A percentile compares a stretch with the other conserved stretches of the same genome.
Evolutionary conservation across 2,888 invertebrate genomes (phyloP).

Genomic region (Lacanobia wlatinum): DNA sequence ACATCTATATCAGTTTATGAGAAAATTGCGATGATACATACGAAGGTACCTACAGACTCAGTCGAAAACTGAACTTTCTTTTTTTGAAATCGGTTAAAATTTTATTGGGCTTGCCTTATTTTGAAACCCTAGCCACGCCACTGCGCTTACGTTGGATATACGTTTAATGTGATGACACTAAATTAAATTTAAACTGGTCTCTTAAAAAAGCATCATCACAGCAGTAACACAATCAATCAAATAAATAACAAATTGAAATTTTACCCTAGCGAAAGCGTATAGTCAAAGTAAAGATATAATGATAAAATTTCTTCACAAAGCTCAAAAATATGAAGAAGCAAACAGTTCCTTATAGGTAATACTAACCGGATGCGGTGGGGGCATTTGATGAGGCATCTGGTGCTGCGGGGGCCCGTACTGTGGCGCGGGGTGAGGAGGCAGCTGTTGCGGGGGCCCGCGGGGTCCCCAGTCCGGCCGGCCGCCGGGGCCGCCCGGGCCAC

Average conservation of each 20-base stretch:
- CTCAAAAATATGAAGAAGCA: not conserved
- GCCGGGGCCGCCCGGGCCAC: slow-evolving; percentile 76
- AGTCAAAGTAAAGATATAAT: too few species aligned
- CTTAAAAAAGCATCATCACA: not conserved
- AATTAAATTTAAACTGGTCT: not conserved
- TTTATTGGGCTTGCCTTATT: too few species aligned
- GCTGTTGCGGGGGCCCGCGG: slow-evolving; percentile 82
- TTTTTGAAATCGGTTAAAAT: too few species aligned
- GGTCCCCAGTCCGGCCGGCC: slow-evolving; percentile 86
- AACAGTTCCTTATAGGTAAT: not conserved
- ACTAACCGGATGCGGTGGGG: slow-evolving; percentile 84
- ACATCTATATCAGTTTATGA: too few species aligned
- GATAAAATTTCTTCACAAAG: too few species aligned
- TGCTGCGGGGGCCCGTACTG: slow-evolving; percentile 82
- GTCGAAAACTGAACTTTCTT: too few species aligned
- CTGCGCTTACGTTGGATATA: not conserved
- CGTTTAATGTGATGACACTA: not conserved
- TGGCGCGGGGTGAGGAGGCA: slow-evolving; percentile 84
- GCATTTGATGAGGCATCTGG: slow-evolving; percentile 86
- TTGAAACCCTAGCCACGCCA: too few species aligned
- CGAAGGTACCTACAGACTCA: too few species aligned
- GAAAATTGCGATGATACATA: too few species aligned
- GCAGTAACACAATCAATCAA: not conserved
- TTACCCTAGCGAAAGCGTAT: not conserved
- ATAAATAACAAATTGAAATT: not conserved